Evolutionary conservation across 2,113 vertebrate species (phyloP).

Genomic region (Pantherophis guttatus): DNA sequence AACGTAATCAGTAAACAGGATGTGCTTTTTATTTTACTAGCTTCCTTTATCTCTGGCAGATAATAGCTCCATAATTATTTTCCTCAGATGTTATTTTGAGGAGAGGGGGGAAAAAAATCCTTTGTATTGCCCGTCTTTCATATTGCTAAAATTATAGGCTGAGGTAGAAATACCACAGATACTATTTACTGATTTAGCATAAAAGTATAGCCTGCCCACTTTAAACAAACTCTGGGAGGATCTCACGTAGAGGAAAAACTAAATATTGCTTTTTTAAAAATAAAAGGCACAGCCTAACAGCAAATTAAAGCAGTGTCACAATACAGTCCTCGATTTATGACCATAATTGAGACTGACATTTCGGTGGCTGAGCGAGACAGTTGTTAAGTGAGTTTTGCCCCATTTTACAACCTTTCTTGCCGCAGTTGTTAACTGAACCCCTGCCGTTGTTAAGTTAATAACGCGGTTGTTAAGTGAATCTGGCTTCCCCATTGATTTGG

Average conservation of each 20-base stretch:
- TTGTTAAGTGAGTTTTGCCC: too few relatives aligned
- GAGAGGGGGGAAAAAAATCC: background rate
- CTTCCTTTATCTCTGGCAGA: background rate
- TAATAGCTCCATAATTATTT: background rate
- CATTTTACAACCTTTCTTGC: too few relatives aligned
- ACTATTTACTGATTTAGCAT: background rate
- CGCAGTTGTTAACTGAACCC: too few relatives aligned
- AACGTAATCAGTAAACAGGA: background rate
- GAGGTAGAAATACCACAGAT: background rate
- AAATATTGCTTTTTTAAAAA: background rate
- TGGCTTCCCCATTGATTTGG: too few relatives aligned
- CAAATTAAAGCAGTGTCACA: too few relatives aligned
- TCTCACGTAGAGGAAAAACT: background rate
- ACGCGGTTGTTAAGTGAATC: too few relatives aligned
- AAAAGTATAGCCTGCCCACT: background rate
- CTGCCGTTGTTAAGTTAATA: too few relatives aligned
- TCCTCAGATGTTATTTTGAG: background rate
- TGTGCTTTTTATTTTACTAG: background rate
- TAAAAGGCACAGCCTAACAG: too few relatives aligned
- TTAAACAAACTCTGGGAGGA: background rate
- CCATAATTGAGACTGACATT: too few relatives aligned
- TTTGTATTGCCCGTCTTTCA: background rate
- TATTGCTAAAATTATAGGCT: background rate
- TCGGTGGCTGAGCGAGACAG: too few relatives aligned
- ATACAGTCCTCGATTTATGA: too few relatives aligned